Evolutionary conservation across 1,140 invertebrate species (phyloP), one percentile per base, ranked within the genome.

Genomic region (Sweltsa coloradensis): DNA sequence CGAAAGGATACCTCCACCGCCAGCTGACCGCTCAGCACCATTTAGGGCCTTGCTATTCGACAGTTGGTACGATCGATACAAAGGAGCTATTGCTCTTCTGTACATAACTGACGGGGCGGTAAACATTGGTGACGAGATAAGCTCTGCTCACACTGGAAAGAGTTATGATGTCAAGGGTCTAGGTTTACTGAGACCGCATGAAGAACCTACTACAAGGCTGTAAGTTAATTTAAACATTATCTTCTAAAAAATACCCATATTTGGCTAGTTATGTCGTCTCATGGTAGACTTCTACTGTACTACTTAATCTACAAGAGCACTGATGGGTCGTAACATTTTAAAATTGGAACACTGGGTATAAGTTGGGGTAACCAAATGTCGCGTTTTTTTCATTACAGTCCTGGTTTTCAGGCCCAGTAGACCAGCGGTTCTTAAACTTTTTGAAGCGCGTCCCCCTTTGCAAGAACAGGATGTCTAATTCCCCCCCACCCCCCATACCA

Each of bases 1-100:
- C 41, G 71, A 82, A 53, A 70, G 68, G 61, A 78, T 96, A 57
- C 89, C 90, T 29, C 71, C 80, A 25, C 93, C 93, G 3, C 52
- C 60, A 16, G 78, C 75, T 4, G 54, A 72, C 44, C 61, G 70
- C 49, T 57, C 75, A 6, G 70, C 70, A 19, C 71, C 80, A 18
- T 79, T 96, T 34, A 78, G 78, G 61, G 88, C 84, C 0, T 65
- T 97, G 16, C 67, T 97, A 34, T 96, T 97, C 70, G 95, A 99
- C 63, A 92, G 87, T 36, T 95, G 89, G 85, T 96, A 82, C 68
- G 86, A 95, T 60, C 79, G 78, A 51, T 92, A 86, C 61, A 78
- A 79, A 63, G 95, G 95, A 5, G 81, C 84, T 0, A 69, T 97
- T 50, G 77, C 81, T 50, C 69, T 93, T 40, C 72, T 95, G 29